Conservation (phyloP, 2,113 vertebrate species). For the Diadophis punctatus region DNA sequence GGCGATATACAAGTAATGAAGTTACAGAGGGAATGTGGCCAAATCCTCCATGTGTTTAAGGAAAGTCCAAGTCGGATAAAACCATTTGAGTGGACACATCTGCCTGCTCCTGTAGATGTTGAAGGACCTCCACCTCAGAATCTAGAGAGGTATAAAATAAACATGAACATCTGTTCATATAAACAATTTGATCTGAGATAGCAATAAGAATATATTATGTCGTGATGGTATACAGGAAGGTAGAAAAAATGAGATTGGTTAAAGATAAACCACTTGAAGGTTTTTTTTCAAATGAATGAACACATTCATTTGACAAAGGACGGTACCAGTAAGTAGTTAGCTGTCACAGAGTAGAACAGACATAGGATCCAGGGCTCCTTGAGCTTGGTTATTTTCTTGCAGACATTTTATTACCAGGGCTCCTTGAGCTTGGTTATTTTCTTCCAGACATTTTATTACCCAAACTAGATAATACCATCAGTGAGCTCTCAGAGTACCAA, state of each 20-base stretch:
- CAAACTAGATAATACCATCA: not conserved
- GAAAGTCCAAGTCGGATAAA: not conserved
- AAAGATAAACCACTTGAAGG: not conserved
- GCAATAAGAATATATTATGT: not conserved
- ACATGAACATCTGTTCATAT: not conserved
- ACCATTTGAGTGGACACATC: not conserved
- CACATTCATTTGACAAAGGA: not conserved
- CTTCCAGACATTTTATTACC: not conserved
- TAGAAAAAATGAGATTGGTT: not conserved
- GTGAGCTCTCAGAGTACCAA: not conserved
- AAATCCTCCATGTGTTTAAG: not conserved
- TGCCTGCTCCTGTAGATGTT: not conserved
- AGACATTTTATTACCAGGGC: not conserved
- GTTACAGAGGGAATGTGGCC: not conserved
- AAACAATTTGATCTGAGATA: not conserved
- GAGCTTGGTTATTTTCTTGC: not conserved
- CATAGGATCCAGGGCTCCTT: not conserved
- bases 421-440: not conserved
- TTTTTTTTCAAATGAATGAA: not conserved
- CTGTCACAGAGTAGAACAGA: not conserved
- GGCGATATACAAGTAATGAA: not conserved
- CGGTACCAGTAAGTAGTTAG: not conserved
- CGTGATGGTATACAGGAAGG: not conserved
- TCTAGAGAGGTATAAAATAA: not conserved
- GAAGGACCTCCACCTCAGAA: not conserved